Percentiles rank a stretch among this genome's conserved stretches.
Conservation (phyloP, 2,797 vertebrate genomes). For the Mormyrus proboscirostris region DNA sequence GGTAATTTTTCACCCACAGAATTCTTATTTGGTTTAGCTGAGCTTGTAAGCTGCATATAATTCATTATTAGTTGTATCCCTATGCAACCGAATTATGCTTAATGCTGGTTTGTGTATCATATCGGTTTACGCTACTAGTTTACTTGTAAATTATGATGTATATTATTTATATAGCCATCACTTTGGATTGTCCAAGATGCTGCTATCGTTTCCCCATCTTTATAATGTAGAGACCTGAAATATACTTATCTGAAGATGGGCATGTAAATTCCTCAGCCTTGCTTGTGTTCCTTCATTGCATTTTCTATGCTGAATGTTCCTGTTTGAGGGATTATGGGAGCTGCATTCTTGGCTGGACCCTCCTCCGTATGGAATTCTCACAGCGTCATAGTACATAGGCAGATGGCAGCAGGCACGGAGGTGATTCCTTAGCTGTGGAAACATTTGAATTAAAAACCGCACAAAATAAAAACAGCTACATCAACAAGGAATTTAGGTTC, state of each 20-base stretch:
- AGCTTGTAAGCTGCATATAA: background rate
- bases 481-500: background rate
- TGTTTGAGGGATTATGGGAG: conserved; percentile 2
- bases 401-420: conserved; percentile 10
- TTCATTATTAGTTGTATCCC: background rate
- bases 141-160: background rate
- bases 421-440: background rate
- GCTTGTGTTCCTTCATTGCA: background rate
- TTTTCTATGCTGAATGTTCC: background rate
- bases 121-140: background rate
- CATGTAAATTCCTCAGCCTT: background rate
- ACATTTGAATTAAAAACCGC: background rate
- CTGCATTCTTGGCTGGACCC: background rate
- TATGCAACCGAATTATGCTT: background rate
- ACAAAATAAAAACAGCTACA: background rate
- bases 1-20: background rate
- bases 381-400: background rate
- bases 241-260: background rate
- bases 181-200: background rate
- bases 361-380: conserved; percentile 11
- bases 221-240: background rate
- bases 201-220: background rate
- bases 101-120: background rate
- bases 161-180: background rate
- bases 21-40: background rate